Evolutionary conservation across 2,888 invertebrate genomes (phyloP), one percentile per base, ranked within the genome.

Genomic region (Andrena bicolor): DNA sequence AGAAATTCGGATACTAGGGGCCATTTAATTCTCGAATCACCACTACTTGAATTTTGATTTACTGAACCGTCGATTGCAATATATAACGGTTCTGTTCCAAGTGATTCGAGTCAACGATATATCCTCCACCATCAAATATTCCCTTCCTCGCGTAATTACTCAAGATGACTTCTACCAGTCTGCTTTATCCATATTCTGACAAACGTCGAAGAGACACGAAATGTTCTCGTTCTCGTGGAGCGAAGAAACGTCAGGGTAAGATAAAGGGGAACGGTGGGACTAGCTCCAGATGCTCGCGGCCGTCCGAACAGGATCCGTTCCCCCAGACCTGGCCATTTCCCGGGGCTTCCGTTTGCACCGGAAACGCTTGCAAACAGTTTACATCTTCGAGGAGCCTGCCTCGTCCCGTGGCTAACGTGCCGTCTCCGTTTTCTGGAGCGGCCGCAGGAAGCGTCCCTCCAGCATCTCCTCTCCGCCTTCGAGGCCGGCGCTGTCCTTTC

Each of bases 321-420:
- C 72, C 75, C 77, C 76, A 56, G 56, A 74, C 82, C 83, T 81
- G 75, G 88, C 88, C 86, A 90, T 90, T 91, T 92, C 84, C 87
- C 79, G 85, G 75, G 80, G 77, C 72, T 76, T 85, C 87, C 88
- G 90, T 76, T 80, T 83, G 76, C 84, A 73, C 78, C 84, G 90
- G 90, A 91, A 91, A 86, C 87, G 87, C 83, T 80, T 48, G 89
- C 87, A 89, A 92, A 92, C 90, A 88, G 91, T 90, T 91, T 91
- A 91, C 90, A 90, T 89, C 90, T 78, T 85, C 78, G 83, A 83
- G 79, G 68, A 76, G 65, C 69, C 35, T 20, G 53, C 49, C 23
- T 68, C 49, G 53, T 64, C 26, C 60, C 30, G 61, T 56, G 60
- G 61, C 20, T 53, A 53, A 53, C 64, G 35, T 16, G 68, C 16